Evolutionary conservation across 1,140 invertebrate species (phyloP).

Genomic region (Megalopta genalis): DNA sequence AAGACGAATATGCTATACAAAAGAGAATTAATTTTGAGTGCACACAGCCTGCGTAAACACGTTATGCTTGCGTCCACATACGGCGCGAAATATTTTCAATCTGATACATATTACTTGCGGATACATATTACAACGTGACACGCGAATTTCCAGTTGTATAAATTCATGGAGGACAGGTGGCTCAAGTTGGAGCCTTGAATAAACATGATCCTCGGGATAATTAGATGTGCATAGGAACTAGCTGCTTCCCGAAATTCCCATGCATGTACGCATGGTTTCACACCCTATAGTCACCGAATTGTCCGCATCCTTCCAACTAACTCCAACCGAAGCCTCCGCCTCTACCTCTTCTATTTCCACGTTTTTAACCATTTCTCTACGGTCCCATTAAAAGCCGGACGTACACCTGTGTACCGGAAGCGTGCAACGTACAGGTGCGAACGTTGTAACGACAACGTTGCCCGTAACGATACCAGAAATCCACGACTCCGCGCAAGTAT

Average conservation of each 20-base stretch:
- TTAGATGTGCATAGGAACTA: conserved; percentile 13
- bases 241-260: conserved; percentile 54
- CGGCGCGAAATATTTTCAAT: not conserved
- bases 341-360: conserved; percentile 33
- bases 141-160: not conserved
- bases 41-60: too few relatives aligned
- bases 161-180: conserved; percentile 42
- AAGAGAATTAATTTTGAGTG: too few relatives aligned
- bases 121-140: not conserved
- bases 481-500: conserved; percentile 59
- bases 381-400: conserved; percentile 58
- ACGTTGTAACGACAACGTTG: conserved; percentile 41
- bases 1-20: too few relatives aligned
- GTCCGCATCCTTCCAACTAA: conserved; percentile 12
- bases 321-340: conserved; percentile 10
- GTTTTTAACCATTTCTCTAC: conserved; percentile 25
- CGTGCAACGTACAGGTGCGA: conserved; percentile 68
- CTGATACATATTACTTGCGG: too few relatives aligned
- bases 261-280: conserved; percentile 63
- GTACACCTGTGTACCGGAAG: conserved; percentile 74
- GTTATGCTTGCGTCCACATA: too few relatives aligned
- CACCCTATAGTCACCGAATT: conserved; percentile 41
- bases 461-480: not conserved
- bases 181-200: not conserved
- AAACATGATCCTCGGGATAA: conserved; percentile 42